These are phyloP conservation scores for Pterostichus niger DNA, from an alignment of 2,888 invertebrate species.

Conservation along the genomic window DNA sequence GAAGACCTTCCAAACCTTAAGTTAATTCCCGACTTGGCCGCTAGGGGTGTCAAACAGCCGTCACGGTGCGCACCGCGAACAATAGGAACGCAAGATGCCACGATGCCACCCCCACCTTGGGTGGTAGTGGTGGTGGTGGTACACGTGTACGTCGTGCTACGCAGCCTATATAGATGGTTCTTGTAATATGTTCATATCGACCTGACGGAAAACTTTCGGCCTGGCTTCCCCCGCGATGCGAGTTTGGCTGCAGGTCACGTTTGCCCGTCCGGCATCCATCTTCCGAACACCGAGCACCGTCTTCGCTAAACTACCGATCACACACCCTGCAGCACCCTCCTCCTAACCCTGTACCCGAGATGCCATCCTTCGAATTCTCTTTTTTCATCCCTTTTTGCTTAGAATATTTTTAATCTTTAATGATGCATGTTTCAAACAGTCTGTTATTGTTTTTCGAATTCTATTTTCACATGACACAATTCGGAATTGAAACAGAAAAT, in stretches of 20 bases:
- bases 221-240: constrained; percentile 19
- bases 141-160: constrained; percentile 34
- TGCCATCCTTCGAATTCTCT: neutral
- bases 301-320: constrained; percentile 22
- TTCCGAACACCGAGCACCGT: constrained; percentile 67
- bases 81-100: constrained; percentile 12
- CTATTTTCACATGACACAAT: neutral
- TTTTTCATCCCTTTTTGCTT: constrained; percentile 42
- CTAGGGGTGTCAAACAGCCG: constrained; percentile 51
- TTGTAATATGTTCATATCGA: constrained; percentile 66
- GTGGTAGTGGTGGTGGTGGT: constrained; percentile 22
- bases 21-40: constrained; percentile 47
- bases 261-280: constrained; percentile 71
- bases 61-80: constrained; percentile 37
- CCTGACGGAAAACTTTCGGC: constrained; percentile 47
- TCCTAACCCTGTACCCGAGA: neutral
- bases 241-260: constrained; percentile 72
- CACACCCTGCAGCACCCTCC: constrained; percentile 19
- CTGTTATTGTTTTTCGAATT: constrained; percentile 29
- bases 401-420: constrained; percentile 43
- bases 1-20: neutral
- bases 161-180: constrained; percentile 54
- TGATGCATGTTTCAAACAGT: constrained; percentile 27
- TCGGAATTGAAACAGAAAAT: too few species aligned
- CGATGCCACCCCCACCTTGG: too few species aligned